These are phyloP conservation scores for Sciurus vulgaris DNA, from an alignment of 2,797 vertebrate species.

Conservation along the genomic window DNA sequence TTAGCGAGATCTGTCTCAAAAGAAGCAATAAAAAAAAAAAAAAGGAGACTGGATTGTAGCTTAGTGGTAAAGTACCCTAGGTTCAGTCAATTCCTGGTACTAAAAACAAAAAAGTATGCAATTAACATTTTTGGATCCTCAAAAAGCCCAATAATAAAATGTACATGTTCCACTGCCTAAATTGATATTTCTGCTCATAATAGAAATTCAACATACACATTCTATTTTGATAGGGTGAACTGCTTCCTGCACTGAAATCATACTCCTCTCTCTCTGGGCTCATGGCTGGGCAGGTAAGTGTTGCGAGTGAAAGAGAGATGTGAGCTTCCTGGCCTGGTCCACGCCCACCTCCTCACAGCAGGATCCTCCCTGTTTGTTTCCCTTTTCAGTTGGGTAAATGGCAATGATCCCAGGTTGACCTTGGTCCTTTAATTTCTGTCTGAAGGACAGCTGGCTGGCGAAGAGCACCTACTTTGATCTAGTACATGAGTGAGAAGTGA, in stretches of 20 bases:
- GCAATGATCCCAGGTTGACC: background rate
- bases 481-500: background rate
- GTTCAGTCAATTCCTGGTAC: too few relatives aligned
- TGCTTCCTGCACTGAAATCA: background rate
- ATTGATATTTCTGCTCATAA: background rate
- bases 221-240: background rate
- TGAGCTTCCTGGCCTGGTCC: background rate
- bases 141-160: background rate
- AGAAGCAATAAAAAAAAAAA: too few relatives aligned
- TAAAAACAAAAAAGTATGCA: background rate
- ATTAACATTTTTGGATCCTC: background rate
- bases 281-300: background rate
- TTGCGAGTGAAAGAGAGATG: background rate
- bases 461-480: background rate
- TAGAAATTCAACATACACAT: background rate
- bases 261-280: background rate
- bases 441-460: background rate
- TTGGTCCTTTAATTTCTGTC: background rate
- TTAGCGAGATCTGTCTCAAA: too few relatives aligned
- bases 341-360: accelerated
- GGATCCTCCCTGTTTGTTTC: background rate
- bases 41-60: too few relatives aligned
- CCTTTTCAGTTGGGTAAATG: background rate
- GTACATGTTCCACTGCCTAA: background rate
- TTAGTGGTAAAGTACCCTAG: too few relatives aligned